Conservation (phyloP, 2,888 invertebrate genomes). For the Poecilus cupreus region DNA sequence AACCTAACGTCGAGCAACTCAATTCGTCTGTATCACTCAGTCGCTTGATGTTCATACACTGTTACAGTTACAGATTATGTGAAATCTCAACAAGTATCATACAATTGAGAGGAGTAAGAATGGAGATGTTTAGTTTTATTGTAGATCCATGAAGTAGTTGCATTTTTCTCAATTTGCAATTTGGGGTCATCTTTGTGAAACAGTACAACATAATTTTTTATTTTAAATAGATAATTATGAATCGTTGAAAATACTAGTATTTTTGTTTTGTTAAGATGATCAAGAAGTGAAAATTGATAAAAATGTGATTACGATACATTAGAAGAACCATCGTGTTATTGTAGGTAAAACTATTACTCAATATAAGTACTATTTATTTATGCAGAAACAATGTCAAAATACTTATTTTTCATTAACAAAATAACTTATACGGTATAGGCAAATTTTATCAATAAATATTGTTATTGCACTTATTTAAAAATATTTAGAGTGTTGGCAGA, state of each 20-base stretch:
- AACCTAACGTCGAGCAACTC: slow-evolving; percentile 25
- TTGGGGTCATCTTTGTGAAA: not conserved
- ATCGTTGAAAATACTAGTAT: not conserved
- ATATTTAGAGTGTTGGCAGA: slow-evolving; percentile 68
- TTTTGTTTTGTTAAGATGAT: not conserved
- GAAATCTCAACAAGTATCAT: slow-evolving; percentile 44
- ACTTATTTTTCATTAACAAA: slow-evolving; percentile 64
- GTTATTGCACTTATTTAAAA: slow-evolving; percentile 57
- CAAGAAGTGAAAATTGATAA: not conserved
- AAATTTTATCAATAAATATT: slow-evolving; percentile 63
- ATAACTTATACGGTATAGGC: slow-evolving; percentile 63
- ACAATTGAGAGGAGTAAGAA: slow-evolving; percentile 25
- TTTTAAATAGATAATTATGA: not conserved
- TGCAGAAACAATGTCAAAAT: slow-evolving; percentile 63
- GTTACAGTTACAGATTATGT: slow-evolving; percentile 23
- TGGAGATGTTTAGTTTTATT: slow-evolving; percentile 33
- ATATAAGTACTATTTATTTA: slow-evolving; percentile 67
- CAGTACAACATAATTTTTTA: not conserved
- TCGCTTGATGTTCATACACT: slow-evolving; percentile 44
- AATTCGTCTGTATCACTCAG: slow-evolving; percentile 29
- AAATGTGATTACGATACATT: slow-evolving; percentile 31
- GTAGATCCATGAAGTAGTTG: slow-evolving; percentile 15
- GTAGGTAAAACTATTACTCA: slow-evolving; percentile 53
- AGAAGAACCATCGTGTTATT: slow-evolving; percentile 46
- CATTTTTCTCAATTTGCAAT: slow-evolving; percentile 5